Evolutionary conservation across 2,113 vertebrate genomes (phyloP).

Genomic region (Piprites chloris): DNA sequence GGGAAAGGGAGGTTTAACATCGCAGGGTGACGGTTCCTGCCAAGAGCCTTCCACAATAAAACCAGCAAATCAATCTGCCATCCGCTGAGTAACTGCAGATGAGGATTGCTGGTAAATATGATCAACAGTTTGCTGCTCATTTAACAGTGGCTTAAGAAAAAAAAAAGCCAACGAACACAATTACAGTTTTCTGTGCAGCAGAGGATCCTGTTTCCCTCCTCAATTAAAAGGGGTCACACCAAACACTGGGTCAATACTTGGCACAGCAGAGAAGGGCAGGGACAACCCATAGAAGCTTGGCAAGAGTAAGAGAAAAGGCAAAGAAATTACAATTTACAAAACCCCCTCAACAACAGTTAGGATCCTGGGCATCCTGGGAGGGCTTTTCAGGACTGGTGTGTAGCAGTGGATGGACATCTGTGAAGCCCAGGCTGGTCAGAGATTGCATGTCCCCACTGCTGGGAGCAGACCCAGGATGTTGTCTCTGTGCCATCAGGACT

Average conservation of each 20-base stretch:
- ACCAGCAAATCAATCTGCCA: not conserved
- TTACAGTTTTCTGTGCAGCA: not conserved
- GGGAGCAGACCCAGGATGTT: not conserved
- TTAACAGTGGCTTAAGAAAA: not conserved
- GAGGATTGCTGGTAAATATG: not conserved
- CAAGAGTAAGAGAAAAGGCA: not conserved
- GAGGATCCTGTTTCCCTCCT: not conserved
- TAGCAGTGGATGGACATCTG: not conserved
- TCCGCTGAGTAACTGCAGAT: not conserved
- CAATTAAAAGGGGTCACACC: not conserved
- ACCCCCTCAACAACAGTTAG: not conserved
- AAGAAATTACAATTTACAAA: not conserved
- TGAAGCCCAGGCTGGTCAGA: not conserved
- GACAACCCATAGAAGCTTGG: not conserved
- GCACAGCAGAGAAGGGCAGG: not conserved
- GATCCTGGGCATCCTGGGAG: not conserved
- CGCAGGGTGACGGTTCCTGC: not conserved
- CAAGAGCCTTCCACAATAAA: not conserved
- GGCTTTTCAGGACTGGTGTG: not conserved
- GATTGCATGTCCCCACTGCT: fast-evolving
- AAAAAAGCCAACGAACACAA: not conserved
- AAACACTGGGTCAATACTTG: not conserved
- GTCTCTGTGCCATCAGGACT: not conserved
- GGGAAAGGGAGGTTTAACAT: not conserved
- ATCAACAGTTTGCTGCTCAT: not conserved